Evolutionary conservation across 2,888 invertebrate species (phyloP).

Genomic region (Sycophila texana): DNA sequence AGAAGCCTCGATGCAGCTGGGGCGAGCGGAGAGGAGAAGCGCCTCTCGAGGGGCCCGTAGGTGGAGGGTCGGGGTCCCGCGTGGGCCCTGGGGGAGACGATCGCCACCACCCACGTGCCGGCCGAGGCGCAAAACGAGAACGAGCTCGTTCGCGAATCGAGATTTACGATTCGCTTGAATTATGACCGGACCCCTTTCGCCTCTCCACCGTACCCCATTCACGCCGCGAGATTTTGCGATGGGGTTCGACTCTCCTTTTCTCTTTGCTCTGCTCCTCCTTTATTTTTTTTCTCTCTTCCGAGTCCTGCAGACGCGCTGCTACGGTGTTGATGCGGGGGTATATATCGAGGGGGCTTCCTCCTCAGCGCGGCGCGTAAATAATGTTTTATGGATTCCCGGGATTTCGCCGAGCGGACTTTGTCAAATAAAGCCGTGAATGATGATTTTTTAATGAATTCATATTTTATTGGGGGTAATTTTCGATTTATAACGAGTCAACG

Average conservation of each 20-base stretch:
- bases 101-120: slow-evolving; percentile 47
- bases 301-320: not conserved
- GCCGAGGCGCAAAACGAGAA: slow-evolving; percentile 37
- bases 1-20: not conserved
- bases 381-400: slow-evolving; percentile 50
- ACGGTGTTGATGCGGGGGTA: not conserved
- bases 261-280: not conserved
- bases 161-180: slow-evolving; percentile 72
- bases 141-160: slow-evolving; percentile 56
- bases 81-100: slow-evolving; percentile 25
- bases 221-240: not conserved
- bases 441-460: slow-evolving; percentile 47
- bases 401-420: slow-evolving; percentile 1
- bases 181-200: slow-evolving; percentile 63
- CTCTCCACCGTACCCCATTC: not conserved
- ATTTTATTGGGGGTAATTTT: slow-evolving; percentile 35
- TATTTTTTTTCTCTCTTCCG: slow-evolving; percentile 12
- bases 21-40: not conserved
- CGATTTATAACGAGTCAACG: not conserved
- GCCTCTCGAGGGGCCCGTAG: not conserved
- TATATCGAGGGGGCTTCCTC: not conserved
- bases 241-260: too few relatives aligned
- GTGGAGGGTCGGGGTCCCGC: not conserved
- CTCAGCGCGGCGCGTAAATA: too few relatives aligned
- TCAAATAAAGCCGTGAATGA: slow-evolving; percentile 26